phyloP scores from a whole-genome alignment of 2,797 vertebrate species.

The Lutjanus campechanus region DNA sequence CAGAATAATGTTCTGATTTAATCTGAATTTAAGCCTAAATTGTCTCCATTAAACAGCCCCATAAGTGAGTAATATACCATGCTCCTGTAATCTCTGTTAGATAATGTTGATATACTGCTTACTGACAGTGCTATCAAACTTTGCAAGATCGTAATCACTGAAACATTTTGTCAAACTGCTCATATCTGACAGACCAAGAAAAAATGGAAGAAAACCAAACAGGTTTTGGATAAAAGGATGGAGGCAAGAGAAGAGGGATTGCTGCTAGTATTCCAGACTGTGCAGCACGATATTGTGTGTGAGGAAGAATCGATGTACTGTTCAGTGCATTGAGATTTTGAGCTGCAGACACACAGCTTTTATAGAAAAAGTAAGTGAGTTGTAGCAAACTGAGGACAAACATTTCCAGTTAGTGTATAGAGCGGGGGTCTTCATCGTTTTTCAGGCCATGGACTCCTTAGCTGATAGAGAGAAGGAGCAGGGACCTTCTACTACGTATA shows the following conservation, averaged over 20 bases:
- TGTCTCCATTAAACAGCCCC: slow-evolving; percentile 25
- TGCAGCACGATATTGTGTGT: background rate
- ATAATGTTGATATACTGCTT: slow-evolving; percentile 53
- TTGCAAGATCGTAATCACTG: slow-evolving; percentile 51
- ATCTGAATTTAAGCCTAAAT: slow-evolving; percentile 33
- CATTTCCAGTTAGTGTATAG: slow-evolving; percentile 9
- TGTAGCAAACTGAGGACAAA: background rate
- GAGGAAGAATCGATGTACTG: slow-evolving; percentile 27
- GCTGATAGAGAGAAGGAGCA: too few species aligned
- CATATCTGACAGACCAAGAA: slow-evolving; percentile 30
- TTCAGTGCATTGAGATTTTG: slow-evolving; percentile 11
- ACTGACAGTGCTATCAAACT: slow-evolving; percentile 46
- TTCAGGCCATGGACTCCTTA: too few species aligned
- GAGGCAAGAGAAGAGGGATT: slow-evolving; percentile 19
- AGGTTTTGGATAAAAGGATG: slow-evolving; percentile 13
- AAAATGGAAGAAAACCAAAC: slow-evolving; percentile 25
- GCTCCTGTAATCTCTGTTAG: slow-evolving; percentile 40
- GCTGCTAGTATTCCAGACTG: slow-evolving; percentile 20
- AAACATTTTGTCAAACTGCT: slow-evolving; percentile 47
- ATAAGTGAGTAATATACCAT: slow-evolving; percentile 31
- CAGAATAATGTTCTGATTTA: slow-evolving; percentile 1
- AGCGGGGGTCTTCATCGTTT: too few species aligned
- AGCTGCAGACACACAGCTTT: slow-evolving; percentile 5
- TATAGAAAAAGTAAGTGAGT: background rate
- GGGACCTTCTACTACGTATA: too few species aligned